Evolutionary conservation across 35 echinoderm and acorn worm genomes (phyloP).

Genomic region (Anneissia japonica): DNA sequence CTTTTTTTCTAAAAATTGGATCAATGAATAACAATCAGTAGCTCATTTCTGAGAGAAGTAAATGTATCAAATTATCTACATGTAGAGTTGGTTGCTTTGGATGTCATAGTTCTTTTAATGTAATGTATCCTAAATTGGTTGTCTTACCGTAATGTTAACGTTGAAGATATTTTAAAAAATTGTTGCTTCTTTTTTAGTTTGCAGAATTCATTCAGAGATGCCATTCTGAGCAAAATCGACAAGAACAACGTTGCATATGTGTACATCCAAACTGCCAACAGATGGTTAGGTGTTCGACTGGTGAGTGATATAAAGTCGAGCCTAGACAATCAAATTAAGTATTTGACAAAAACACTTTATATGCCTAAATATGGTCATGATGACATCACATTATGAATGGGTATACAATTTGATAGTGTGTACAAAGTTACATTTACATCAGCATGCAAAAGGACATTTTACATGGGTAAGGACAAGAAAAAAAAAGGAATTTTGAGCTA

Average conservation of each 20-base stretch:
- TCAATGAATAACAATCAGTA: too few relatives aligned
- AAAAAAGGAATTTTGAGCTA: too few relatives aligned
- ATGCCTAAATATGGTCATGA: too few relatives aligned
- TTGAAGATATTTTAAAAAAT: neutral
- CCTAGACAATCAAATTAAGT: neutral
- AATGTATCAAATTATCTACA: too few relatives aligned
- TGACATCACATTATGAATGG: neutral
- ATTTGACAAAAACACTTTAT: neutral
- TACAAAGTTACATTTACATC: neutral
- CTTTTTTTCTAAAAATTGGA: too few relatives aligned
- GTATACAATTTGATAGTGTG: neutral
- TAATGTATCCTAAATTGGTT: too few relatives aligned
- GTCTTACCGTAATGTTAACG: too few relatives aligned
- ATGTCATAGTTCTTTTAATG: too few relatives aligned
- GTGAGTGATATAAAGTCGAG: constrained; percentile 44
- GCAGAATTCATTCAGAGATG: constrained; percentile 42
- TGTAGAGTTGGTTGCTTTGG: too few relatives aligned
- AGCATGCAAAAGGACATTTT: too few relatives aligned
- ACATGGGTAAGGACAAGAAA: too few relatives aligned
- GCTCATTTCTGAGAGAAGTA: too few relatives aligned
- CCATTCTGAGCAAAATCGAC: constrained; percentile 75
- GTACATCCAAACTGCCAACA: constrained; percentile 85
- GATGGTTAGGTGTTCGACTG: constrained; percentile 87
- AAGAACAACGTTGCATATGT: constrained; percentile 78
- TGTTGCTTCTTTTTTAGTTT: constrained; percentile 17